These are phyloP conservation scores for Bagarius yarrelli DNA, from an alignment of 2,113 vertebrate species.

Conservation along the genomic window DNA sequence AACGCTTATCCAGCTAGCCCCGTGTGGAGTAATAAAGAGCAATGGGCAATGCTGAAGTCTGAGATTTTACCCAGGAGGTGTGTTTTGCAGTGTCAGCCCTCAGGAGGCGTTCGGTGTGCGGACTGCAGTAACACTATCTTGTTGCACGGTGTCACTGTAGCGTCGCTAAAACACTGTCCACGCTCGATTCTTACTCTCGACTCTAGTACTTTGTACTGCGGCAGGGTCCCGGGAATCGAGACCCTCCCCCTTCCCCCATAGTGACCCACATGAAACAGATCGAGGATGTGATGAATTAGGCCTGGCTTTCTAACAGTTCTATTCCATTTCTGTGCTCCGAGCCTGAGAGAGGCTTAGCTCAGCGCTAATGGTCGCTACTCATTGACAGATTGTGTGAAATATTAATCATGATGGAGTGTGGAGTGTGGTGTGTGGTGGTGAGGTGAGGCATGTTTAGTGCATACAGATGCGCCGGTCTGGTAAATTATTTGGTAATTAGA, in stretches of 20 bases:
- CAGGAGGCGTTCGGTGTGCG: neutral
- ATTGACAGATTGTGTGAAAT: conserved; percentile 44
- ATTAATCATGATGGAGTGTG: conserved; percentile 44
- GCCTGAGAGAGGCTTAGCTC: conserved; percentile 32
- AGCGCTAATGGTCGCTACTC: conserved; percentile 36
- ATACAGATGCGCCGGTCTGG: conserved; percentile 35
- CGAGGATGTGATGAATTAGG: conserved; percentile 49
- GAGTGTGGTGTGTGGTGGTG: conserved; percentile 50
- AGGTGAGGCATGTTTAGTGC: conserved; percentile 39
- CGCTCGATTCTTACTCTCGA: conserved; percentile 23
- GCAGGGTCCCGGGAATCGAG: conserved; percentile 28
- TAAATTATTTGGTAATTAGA: conserved; percentile 43
- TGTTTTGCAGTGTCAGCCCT: neutral
- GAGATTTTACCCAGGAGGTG: neutral
- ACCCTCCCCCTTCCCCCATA: conserved; percentile 50
- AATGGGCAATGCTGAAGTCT: conserved; percentile 5
- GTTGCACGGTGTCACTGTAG: conserved; percentile 46
- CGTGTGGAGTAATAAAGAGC: conserved; percentile 8
- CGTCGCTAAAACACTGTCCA: conserved; percentile 10
- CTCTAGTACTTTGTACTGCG: conserved; percentile 2
- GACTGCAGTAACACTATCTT: conserved; percentile 21
- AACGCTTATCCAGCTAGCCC: neutral
- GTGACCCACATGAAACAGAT: conserved; percentile 51
- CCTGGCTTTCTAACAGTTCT: conserved; percentile 19
- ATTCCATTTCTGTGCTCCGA: conserved; percentile 13